Evolutionary conservation across 2,113 vertebrate genomes (phyloP), one percentile per base, ranked within the genome.

Genomic region (Rhinolophus sinicus): DNA sequence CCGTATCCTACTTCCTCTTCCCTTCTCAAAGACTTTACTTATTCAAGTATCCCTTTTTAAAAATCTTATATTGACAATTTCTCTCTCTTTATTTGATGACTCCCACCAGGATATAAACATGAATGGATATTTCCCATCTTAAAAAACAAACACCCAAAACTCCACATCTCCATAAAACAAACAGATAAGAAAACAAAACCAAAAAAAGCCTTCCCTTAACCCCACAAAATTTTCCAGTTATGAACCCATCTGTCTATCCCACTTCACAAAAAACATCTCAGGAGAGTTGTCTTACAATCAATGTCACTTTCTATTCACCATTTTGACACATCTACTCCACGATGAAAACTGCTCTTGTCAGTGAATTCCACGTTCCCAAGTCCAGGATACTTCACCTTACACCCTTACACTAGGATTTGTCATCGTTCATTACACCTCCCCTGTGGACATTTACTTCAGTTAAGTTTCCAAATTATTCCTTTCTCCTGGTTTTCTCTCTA

Each of bases 61-160:
- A 44, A 44, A 60, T 38, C 54, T 82, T 50, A 22, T 60, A 50
- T 50, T 47, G 65, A 19, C 33, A 82, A 30, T 91, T 47, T 60
- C 15, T 90, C 47, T 40, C 62, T 44, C 40, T 58, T 30, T 19
- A 81, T 35, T 50, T 92, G 52, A 50, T 47, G 7, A 35, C 22
- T 91, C 47, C 28, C 19, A 73, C 21, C 56, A 81, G 38, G 58
- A 87, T 85, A 65, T 73, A 96, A 93, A 70, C 65, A 84, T 44
- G 70, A 24, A 67, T 50, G n/a, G 35, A 33, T 40, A 86, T n/a
- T 60, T 87, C 3, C 58, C 26, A 90, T 65, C 33, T 94, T 69
- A 72, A 85, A 83, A 8, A 44, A 44, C 4, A 44, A 44, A 44
- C 40, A 40, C 40, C 40, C 40, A 44, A 44, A 65, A 44, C 21